Conservation (phyloP, 2,888 invertebrate species). For the Prionchulus punctatus region DNA sequence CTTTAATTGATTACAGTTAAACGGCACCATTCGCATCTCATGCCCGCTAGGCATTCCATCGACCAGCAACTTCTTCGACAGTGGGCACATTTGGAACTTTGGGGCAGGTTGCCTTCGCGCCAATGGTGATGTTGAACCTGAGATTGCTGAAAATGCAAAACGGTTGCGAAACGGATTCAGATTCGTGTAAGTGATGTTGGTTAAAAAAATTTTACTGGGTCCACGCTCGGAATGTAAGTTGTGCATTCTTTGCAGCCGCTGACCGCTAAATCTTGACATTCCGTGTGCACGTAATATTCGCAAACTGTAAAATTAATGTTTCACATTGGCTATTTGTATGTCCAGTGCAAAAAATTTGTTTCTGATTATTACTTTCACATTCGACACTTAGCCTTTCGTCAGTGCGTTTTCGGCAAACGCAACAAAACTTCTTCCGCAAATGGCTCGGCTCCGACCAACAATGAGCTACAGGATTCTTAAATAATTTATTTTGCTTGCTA, state of each 20-base stretch:
- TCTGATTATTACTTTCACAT: conserved; percentile 74
- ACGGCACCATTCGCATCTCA: conserved; percentile 48
- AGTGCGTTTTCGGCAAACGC: conserved; percentile 93
- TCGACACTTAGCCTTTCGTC: conserved; percentile 89
- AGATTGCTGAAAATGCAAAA: conserved; percentile 14
- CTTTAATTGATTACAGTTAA: conserved; percentile 35
- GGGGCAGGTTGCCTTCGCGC: conserved; percentile 97
- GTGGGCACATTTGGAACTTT: conserved; percentile 86
- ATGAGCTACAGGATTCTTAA: conserved; percentile 95
- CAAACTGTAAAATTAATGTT: conserved; percentile 54
- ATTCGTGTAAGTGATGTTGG: no score
- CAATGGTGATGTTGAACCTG: conserved; percentile 87
- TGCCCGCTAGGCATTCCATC: conserved; percentile 88
- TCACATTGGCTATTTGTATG: background rate
- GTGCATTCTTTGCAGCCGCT: conserved; percentile 99
- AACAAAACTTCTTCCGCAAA: conserved; percentile 97
- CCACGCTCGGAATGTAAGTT: conserved; percentile 53
- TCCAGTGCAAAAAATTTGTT: no score
- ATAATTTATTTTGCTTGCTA: conserved; percentile 15
- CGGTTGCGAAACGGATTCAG: background rate
- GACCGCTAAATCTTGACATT: conserved; percentile 97
- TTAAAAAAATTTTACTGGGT: background rate
- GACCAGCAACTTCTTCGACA: conserved; percentile 98
- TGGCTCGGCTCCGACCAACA: conserved; percentile 97
- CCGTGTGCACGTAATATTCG: conserved; percentile 97